Evolutionary conservation across 1,140 invertebrate genomes (phyloP).

Genomic region (Micrasema longulum): DNA sequence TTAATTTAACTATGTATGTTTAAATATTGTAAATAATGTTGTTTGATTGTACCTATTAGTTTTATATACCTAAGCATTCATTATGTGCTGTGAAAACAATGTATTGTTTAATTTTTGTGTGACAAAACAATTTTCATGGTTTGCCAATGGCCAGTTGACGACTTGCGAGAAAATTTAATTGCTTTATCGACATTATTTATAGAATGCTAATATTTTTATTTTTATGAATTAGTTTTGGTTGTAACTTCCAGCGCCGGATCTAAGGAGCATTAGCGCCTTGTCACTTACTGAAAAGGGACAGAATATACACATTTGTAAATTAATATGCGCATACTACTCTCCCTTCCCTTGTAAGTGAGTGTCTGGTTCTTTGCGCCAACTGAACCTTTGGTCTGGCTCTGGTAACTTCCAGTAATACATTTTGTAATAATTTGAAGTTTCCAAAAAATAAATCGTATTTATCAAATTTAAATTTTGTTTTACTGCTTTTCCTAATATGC

Average conservation of each 20-base stretch:
- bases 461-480: background rate
- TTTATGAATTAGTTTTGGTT: conserved; percentile 20
- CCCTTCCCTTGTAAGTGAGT: no score
- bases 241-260: conserved; percentile 32
- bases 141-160: conserved; percentile 34
- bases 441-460: conserved; percentile 22
- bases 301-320: no score
- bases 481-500: background rate
- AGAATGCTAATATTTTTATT: conserved; percentile 23
- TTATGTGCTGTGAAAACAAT: conserved; percentile 37
- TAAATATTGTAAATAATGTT: conserved; percentile 32
- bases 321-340: no score
- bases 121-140: conserved; percentile 9
- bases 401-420: conserved; percentile 23
- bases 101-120: conserved; percentile 14
- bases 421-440: conserved; percentile 24
- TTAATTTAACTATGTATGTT: conserved; percentile 3
- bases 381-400: no score
- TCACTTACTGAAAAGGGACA: no score
- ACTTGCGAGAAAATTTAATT: conserved; percentile 28
- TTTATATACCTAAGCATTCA: conserved; percentile 39
- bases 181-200: background rate
- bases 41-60: conserved; percentile 13
- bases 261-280: no score
- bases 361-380: no score